Conservation (phyloP, 1,140 invertebrate species). For the Habropoda laboriosa region DNA sequence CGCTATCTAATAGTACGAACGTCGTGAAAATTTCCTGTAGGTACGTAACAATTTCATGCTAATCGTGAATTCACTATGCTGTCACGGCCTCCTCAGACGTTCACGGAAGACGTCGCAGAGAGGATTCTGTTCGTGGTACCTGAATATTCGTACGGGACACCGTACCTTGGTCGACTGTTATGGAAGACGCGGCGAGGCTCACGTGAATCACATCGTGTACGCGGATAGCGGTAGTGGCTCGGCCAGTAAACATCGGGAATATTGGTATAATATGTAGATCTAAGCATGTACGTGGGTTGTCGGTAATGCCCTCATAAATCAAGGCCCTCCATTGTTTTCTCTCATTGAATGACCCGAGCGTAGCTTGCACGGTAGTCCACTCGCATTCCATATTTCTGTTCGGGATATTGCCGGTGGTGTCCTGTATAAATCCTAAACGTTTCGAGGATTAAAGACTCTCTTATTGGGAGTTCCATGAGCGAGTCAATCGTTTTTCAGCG, state of each 20-base stretch:
- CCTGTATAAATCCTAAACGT: constrained; percentile 27
- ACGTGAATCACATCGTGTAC: constrained; percentile 39
- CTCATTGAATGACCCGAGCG: constrained; percentile 64
- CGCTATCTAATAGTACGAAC: no score
- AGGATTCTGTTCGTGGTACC: background rate
- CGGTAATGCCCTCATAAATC: constrained; percentile 72
- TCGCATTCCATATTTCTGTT: constrained; percentile 62
- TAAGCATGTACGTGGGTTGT: constrained; percentile 66
- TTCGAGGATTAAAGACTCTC: constrained; percentile 14
- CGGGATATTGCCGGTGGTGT: constrained; percentile 43
- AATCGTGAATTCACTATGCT: background rate
- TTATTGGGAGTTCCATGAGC: background rate
- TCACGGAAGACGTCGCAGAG: background rate
- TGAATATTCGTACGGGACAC: constrained; percentile 15
- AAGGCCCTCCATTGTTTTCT: constrained; percentile 69
- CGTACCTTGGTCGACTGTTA: background rate
- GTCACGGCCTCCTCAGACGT: background rate
- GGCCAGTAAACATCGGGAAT: constrained; percentile 61
- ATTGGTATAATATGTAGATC: constrained; percentile 72
- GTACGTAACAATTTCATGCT: background rate
- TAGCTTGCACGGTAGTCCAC: constrained; percentile 53
- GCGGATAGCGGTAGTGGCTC: constrained; percentile 58
- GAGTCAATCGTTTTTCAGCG: background rate
- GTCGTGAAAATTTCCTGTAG: no score
- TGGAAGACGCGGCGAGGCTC: constrained; percentile 22